phyloP scores from a whole-genome alignment of 2,888 invertebrate species.

The Ferrisia virgata region DNA sequence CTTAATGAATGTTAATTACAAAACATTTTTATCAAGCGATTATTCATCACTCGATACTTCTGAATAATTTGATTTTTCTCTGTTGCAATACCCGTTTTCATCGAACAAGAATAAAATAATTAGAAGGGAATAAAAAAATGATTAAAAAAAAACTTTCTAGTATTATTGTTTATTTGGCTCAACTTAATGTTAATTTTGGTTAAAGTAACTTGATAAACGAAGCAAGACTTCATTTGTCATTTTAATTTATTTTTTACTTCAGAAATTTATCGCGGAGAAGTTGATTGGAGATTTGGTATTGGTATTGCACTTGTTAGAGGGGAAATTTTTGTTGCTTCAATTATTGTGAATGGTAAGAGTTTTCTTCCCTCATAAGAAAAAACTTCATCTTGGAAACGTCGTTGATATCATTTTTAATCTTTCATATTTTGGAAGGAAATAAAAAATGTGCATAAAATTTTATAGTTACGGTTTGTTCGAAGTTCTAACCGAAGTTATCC shows the following conservation, averaged over 20 bases:
- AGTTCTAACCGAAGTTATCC: not conserved
- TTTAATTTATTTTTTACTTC: not conserved
- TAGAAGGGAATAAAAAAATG: not conserved
- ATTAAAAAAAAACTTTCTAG: not conserved
- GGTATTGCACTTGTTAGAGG: not conserved
- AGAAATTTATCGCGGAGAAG: not conserved
- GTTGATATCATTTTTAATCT: not conserved
- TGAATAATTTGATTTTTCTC: too few relatives aligned
- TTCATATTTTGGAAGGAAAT: not conserved
- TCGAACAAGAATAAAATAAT: not conserved
- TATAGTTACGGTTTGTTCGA: constrained; percentile 11
- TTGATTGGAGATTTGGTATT: not conserved
- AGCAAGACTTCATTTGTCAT: not conserved
- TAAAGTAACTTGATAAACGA: not conserved
- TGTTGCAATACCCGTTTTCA: too few relatives aligned
- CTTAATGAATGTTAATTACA: too few relatives aligned
- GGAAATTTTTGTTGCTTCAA: not conserved
- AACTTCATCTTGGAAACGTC: not conserved
- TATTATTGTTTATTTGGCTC: not conserved
- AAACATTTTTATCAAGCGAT: too few relatives aligned
- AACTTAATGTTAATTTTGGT: not conserved
- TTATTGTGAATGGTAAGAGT: not conserved
- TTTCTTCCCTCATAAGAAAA: not conserved
- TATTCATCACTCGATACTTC: too few relatives aligned
- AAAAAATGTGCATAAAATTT: not conserved